Base-by-base conservation (phyloP, 2,113 vertebrate genomes). In the Microtus montanus region DNA sequence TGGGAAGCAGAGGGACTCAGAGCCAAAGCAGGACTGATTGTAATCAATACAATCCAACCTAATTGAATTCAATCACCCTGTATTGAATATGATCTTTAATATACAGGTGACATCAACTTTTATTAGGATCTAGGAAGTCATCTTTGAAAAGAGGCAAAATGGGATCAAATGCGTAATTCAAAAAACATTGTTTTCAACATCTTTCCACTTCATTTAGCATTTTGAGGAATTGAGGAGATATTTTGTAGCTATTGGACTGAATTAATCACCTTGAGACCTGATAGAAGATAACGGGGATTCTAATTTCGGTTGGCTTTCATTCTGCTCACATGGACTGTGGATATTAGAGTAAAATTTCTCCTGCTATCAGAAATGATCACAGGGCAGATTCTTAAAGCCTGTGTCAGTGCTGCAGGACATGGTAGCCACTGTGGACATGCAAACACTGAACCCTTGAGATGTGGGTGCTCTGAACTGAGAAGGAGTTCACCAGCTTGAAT, bases 131-230 rank as follows among this genome's bases (percentile, higher is more conserved):
- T 92, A n/a, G 77, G 89, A 82, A 82, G 97, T 95, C 96, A 97
- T 91, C 0, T 75, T 95, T 95, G 97, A 95, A 96, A 96, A 97
- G 93, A 95, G 93, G 87, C 94, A 96, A 97, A 98, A 91, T 84
- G 90, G 20, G 54, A 97, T 95, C 93, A 97, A 96, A 96, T 63
- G 28, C 2, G 15, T 87, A 96, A 92, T 94, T 97, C 97, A 7
- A 28, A 93, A 97, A 97, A 95, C 96, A 94, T 84, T 93, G 83
- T 96, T 97, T 98, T 98, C 94, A 95, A 95, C 77, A 73, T 83
- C 64, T 98, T 97, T 97, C 91, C 30, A 90, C 66, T 96, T 97
- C 80, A 94, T 95, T 98, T 96, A 97, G 52, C 44, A 92, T 97
- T 97, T 97, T 96, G 91, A 97, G 97, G 97, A 96, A 88, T 94